phyloP scores from a whole-genome alignment of 2,888 invertebrate species.

The Thera britannica region DNA sequence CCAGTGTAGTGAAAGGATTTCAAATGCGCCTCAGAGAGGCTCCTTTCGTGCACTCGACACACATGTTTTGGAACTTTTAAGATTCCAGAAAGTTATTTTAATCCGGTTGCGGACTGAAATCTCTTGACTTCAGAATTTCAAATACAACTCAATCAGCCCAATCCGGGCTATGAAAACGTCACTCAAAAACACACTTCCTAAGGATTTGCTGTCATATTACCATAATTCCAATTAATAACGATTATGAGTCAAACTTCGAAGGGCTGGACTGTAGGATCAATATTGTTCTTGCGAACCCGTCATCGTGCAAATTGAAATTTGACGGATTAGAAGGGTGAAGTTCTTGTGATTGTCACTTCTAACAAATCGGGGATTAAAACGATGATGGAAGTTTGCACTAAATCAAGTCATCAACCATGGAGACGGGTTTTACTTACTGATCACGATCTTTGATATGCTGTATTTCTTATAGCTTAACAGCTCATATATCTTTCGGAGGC shows the following conservation, averaged over 20 bases:
- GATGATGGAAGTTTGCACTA: not conserved
- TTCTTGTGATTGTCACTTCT: constrained; percentile 2
- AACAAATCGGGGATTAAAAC: not conserved
- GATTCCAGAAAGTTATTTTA: no score
- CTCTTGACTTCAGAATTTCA: constrained; percentile 18
- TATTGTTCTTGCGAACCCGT: constrained; percentile 59
- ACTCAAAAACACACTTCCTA: constrained; percentile 52
- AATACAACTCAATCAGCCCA: constrained; percentile 24
- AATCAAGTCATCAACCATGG: not conserved
- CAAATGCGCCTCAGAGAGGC: no score
- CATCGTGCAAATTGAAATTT: constrained; percentile 49
- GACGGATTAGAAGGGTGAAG: constrained; percentile 19
- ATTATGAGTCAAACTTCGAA: constrained; percentile 58
- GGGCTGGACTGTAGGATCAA: constrained; percentile 45
- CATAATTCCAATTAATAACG: constrained; percentile 74
- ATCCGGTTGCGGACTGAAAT: not conserved
- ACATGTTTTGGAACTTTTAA: no score
- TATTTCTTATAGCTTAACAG: no score
- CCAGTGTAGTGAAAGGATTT: no score
- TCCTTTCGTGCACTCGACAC: no score
- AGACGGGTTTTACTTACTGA: not conserved
- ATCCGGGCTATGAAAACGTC: constrained; percentile 41
- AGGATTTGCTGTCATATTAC: constrained; percentile 54
- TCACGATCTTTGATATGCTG: no score
- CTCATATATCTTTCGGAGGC: no score